Conservation (phyloP, 2,888 invertebrate genomes). For the Chouioia cunea region DNA sequence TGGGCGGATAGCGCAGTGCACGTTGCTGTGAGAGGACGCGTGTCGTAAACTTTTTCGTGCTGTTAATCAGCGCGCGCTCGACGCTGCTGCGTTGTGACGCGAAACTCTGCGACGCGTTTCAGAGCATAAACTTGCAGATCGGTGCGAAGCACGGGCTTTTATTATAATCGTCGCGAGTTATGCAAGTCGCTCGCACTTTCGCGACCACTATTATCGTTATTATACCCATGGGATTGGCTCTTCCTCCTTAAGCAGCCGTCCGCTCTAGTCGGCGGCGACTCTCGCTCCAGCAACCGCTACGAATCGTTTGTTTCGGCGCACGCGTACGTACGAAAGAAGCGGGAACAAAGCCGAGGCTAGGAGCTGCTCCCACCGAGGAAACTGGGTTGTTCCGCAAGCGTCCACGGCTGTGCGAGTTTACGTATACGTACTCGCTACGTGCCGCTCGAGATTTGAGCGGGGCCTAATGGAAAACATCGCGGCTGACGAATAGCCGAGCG, state of each 20-base stretch:
- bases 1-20: no score
- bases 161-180: constrained; percentile 44
- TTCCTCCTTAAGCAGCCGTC: no score
- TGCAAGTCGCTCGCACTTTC: constrained; percentile 41
- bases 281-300: background rate
- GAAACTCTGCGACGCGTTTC: constrained; percentile 13
- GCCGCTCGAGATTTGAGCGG: background rate
- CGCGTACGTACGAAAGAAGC: background rate
- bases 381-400: constrained; percentile 25
- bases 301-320: constrained; percentile 37
- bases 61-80: constrained; percentile 32
- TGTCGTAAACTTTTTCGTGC: constrained; percentile 41
- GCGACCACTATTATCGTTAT: no score
- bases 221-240: no score
- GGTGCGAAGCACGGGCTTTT: constrained; percentile 22
- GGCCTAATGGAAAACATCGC: constrained; percentile 14
- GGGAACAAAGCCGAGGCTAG: constrained; percentile 8
- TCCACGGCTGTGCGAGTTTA: background rate
- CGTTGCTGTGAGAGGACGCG: constrained; percentile 12
- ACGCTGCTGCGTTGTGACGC: background rate
- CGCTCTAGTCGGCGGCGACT: background rate
- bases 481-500: no score
- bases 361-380: constrained; percentile 6
- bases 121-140: constrained; percentile 33
- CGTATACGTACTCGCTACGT: background rate